Conservation (phyloP, 2,113 vertebrate genomes). For the Apodemus speciosus region DNA sequence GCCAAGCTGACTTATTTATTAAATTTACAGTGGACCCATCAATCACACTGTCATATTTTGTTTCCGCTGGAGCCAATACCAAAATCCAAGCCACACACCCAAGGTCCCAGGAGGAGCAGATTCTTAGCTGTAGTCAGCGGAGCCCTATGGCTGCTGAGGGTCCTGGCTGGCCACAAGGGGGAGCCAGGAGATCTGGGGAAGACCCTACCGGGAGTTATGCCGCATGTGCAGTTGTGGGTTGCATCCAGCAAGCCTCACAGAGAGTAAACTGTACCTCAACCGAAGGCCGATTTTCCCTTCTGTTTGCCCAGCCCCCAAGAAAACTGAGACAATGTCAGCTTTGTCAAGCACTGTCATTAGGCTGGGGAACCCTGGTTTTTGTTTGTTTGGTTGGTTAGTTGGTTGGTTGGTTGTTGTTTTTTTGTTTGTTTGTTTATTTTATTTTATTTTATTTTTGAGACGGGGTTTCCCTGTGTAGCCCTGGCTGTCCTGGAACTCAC, state of each 20-base stretch:
- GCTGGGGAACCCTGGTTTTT: too few species aligned
- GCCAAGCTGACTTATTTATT: slow-evolving; percentile 74
- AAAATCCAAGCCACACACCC: slow-evolving; percentile 46
- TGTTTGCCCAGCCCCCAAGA: neutral
- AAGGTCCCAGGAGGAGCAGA: neutral
- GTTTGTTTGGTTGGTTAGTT: too few species aligned
- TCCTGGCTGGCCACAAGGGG: slow-evolving; percentile 60
- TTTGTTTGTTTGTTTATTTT: too few species aligned
- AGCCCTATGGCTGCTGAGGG: neutral
- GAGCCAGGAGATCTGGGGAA: slow-evolving; percentile 13
- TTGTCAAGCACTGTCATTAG: rapidly evolving
- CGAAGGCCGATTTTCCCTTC: rapidly evolving
- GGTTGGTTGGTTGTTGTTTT: too few species aligned
- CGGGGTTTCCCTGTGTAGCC: too few species aligned
- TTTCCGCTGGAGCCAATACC: slow-evolving; percentile 23
- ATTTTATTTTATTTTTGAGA: too few species aligned
- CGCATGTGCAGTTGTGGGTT: neutral
- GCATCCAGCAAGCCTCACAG: neutral
- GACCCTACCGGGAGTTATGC: neutral
- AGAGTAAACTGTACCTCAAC: rapidly evolving
- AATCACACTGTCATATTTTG: slow-evolving; percentile 61
- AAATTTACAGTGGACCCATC: slow-evolving; percentile 66
- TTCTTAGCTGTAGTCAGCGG: neutral
- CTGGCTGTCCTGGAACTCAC: too few species aligned
- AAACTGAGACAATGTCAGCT: neutral